Conservation (phyloP, 2,797 vertebrate species). For the Urophycis tenuis region DNA sequence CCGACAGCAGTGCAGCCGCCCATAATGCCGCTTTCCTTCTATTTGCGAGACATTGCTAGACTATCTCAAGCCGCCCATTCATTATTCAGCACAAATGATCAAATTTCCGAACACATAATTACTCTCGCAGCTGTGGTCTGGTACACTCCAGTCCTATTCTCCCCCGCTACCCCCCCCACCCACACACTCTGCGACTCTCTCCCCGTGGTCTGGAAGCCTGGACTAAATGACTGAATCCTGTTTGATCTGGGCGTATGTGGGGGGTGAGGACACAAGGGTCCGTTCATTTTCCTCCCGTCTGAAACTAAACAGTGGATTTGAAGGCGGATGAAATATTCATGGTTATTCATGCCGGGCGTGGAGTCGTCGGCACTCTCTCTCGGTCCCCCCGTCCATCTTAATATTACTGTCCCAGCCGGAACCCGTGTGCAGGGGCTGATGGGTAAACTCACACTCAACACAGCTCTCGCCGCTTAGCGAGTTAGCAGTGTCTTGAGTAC, state of each 20-base stretch:
- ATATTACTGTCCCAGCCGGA: conserved; percentile 84
- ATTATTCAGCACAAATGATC: conserved; percentile 73
- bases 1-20: conserved; percentile 17
- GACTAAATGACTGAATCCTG: conserved; percentile 87
- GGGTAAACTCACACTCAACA: conserved; percentile 10
- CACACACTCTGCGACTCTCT: conserved; percentile 37
- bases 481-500: conserved; percentile 25
- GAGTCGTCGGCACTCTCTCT: neutral
- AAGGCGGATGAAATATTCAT: conserved; percentile 94
- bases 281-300: conserved; percentile 84
- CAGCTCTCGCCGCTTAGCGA: conserved; percentile 12
- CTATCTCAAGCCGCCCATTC: conserved; percentile 62
- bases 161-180: conserved; percentile 21
- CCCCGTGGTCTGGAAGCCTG: conserved; percentile 63
- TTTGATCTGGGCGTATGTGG: conserved; percentile 88
- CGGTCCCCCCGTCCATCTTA: conserved; percentile 57
- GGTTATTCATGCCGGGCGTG: conserved; percentile 72
- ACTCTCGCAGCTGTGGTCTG: conserved; percentile 67
- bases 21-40: conserved; percentile 49
- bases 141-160: conserved; percentile 39
- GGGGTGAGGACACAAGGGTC: conserved; percentile 46
- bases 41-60: conserved; percentile 64
- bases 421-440: conserved; percentile 34
- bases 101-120: conserved; percentile 68
- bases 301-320: conserved; percentile 93